Evolutionary conservation across 1,140 invertebrate species (phyloP).

Genomic region (Acromyrmex echinatior): DNA sequence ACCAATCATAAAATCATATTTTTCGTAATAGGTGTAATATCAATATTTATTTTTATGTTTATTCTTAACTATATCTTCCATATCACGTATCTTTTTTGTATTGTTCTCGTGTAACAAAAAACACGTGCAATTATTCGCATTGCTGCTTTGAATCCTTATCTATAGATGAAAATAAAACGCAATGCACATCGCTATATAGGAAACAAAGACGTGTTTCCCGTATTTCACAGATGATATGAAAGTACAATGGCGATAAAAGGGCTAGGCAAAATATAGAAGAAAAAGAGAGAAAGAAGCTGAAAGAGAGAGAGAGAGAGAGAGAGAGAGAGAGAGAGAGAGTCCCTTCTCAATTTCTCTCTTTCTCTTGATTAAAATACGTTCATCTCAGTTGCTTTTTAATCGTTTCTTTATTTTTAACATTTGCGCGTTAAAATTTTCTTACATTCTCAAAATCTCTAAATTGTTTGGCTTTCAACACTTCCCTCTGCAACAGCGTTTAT

Average conservation of each 20-base stretch:
- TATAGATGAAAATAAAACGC: constrained; percentile 17
- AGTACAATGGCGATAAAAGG: constrained; percentile 59
- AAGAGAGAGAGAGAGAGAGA: constrained; percentile 47
- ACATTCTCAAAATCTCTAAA: too few species aligned
- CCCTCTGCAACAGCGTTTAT: background rate
- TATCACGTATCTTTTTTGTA: background rate
- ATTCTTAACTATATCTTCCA: too few species aligned
- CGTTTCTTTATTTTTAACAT: constrained; percentile 40
- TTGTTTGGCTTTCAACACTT: too few species aligned
- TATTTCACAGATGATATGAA: constrained; percentile 70
- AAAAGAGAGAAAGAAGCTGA: constrained; percentile 20
- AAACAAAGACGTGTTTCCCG: constrained; percentile 47
- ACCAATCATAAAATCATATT: background rate
- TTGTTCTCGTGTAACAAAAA: constrained; percentile 8
- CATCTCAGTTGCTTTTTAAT: constrained; percentile 38
- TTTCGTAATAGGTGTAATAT: background rate
- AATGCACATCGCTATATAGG: background rate
- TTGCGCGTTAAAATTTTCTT: background rate
- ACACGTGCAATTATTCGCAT: background rate
- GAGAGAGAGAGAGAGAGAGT: background rate
- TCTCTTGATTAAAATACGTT: background rate
- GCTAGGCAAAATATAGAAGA: constrained; percentile 24
- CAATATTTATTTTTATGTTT: constrained; percentile 10
- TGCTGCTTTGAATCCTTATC: constrained; percentile 24
- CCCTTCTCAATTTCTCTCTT: background rate